These are phyloP conservation scores for Drosophila bocki DNA, from an alignment of 1,140 invertebrate species.

Conservation along the genomic window DNA sequence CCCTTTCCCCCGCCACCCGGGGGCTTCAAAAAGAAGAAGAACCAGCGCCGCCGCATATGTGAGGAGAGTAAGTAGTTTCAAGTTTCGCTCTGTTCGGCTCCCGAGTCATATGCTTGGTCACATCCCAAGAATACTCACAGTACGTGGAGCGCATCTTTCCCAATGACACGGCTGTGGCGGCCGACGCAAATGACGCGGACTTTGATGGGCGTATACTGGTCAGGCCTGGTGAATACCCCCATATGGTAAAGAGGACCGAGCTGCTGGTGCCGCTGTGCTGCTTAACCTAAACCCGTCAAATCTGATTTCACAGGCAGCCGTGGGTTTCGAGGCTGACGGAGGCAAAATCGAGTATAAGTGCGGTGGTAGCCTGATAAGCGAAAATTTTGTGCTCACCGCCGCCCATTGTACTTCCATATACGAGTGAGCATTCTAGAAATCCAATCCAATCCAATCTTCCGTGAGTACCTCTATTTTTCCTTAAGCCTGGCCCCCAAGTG, in stretches of 20 bases:
- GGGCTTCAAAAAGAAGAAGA: constrained; percentile 45
- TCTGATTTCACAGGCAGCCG: constrained; percentile 59
- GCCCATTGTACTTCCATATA: constrained; percentile 73
- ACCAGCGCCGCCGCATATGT: constrained; percentile 51
- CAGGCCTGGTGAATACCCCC: constrained; percentile 83
- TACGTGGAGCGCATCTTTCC: constrained; percentile 75
- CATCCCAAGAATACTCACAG: constrained; percentile 68
- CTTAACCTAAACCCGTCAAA: constrained; percentile 16
- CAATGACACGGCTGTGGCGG: constrained; percentile 60
- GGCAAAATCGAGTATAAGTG: constrained; percentile 77
- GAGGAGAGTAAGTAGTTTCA: constrained; percentile 68
- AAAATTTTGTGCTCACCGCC: constrained; percentile 77
- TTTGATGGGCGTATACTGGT: constrained; percentile 79
- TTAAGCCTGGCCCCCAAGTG: constrained; percentile 58
- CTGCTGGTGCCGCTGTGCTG: constrained; percentile 15
- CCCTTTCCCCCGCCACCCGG: constrained; percentile 63
- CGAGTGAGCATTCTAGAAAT: constrained; percentile 54
- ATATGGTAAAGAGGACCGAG: constrained; percentile 72
- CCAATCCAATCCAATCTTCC: not conserved
- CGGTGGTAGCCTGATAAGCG: constrained; percentile 85
- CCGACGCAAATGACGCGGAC: constrained; percentile 72
- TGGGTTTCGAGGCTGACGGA: constrained; percentile 54
- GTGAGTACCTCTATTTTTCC: constrained; percentile 11
- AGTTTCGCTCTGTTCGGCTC: not conserved
- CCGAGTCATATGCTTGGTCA: constrained; percentile 14